Percentiles rank a stretch among this genome's conserved stretches.
Conservation (phyloP, 2,113 vertebrate species). For the Coryphaenoides rupestris region DNA sequence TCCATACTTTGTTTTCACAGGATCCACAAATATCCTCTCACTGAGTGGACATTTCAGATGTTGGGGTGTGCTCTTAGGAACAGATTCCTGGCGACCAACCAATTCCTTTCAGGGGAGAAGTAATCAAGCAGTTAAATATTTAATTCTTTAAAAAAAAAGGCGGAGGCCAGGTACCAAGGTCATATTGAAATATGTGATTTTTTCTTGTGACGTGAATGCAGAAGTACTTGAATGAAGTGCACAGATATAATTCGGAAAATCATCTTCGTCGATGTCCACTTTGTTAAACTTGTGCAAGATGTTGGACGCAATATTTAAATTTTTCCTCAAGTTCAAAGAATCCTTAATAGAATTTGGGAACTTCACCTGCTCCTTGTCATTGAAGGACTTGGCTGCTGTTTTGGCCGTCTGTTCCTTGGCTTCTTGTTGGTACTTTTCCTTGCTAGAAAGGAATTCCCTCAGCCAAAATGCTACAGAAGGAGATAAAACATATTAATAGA, state of each 20-base stretch:
- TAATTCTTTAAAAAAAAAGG: too few species aligned
- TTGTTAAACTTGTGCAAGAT: too few species aligned
- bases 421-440: conserved; percentile 36
- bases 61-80: conserved; percentile 27
- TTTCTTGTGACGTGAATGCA: too few species aligned
- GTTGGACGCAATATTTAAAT: too few species aligned
- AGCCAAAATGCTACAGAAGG: conserved; percentile 41
- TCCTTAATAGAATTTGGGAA: too few species aligned
- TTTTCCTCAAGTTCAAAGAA: too few species aligned
- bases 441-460: conserved; percentile 54
- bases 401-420: conserved; percentile 47
- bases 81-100: conserved; percentile 18
- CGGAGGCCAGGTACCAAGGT: too few species aligned
- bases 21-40: conserved; percentile 62
- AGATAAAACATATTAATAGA: neutral
- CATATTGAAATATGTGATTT: too few species aligned
- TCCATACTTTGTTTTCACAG: conserved; percentile 51
- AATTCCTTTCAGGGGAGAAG: conserved; percentile 32
- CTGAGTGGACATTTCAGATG: conserved; percentile 54
- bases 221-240: too few species aligned
- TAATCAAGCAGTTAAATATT: too few species aligned
- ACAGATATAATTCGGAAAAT: too few species aligned
- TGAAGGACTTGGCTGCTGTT: conserved; percentile 43
- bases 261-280: too few species aligned
- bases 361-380: conserved; percentile 60